These are phyloP conservation scores for Patella caerulea DNA, from an alignment of 2,888 invertebrate species.

Conservation along the genomic window DNA sequence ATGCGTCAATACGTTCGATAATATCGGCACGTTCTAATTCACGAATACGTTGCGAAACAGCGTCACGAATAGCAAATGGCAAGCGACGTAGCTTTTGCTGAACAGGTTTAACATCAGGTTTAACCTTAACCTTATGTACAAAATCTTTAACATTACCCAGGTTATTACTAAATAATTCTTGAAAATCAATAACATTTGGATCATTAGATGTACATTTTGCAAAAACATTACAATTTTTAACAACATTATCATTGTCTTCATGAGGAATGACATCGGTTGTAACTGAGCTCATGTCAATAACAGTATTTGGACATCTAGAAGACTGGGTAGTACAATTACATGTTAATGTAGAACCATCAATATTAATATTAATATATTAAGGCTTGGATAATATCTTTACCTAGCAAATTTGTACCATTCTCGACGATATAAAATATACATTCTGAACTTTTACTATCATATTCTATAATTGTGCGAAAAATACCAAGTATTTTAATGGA, in stretches of 20 bases:
- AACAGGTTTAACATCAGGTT: slow-evolving; percentile 1
- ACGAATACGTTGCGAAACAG: neutral
- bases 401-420: neutral
- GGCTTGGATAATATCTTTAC: neutral
- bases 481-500: neutral
- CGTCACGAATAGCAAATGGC: neutral
- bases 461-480: neutral
- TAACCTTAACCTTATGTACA: slow-evolving; percentile 1
- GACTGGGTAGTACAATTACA: neutral
- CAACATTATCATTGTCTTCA: too few species aligned
- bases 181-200: neutral
- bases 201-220: neutral
- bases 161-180: neutral
- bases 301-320: too few species aligned
- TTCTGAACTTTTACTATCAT: neutral
- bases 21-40: neutral
- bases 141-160: neutral
- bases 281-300: too few species aligned
- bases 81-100: neutral
- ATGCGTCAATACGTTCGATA: slow-evolving; percentile 15
- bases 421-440: neutral
- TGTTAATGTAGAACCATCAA: neutral
- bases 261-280: too few species aligned
- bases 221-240: too few species aligned
- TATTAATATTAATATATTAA: too few species aligned